These are phyloP conservation scores for Leptoclinus maculatus DNA, from an alignment of 2,797 vertebrate genomes.

Conservation along the genomic window DNA sequence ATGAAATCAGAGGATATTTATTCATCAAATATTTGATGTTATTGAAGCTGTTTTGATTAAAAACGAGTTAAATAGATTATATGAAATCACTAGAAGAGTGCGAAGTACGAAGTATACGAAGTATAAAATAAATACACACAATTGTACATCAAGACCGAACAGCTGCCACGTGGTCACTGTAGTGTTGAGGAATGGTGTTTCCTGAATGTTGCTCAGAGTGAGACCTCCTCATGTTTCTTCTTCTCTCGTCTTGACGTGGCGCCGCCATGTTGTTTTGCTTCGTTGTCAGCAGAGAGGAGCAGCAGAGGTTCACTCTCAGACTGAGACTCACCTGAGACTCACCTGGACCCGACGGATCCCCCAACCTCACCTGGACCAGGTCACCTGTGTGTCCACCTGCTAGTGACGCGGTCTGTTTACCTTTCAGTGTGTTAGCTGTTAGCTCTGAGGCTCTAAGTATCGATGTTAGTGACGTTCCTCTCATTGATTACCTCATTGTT, in stretches of 20 bases:
- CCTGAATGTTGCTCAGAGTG: conserved; percentile 45
- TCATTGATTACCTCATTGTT: no score
- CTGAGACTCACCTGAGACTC: neutral
- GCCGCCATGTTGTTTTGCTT: conserved; percentile 79
- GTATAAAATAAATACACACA: no score
- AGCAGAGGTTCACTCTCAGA: neutral
- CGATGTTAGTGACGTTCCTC: neutral
- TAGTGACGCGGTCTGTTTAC: neutral
- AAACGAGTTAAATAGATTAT: no score
- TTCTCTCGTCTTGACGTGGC: conserved; percentile 73
- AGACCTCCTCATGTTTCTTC: neutral
- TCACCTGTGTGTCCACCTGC: neutral
- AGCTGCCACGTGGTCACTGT: neutral
- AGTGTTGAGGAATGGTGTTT: neutral
- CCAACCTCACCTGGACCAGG: conserved; percentile 17
- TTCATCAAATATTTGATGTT: no score
- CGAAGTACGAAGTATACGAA: no score
- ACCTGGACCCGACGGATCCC: conserved; percentile 5
- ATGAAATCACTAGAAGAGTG: no score
- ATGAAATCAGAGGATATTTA: no score
- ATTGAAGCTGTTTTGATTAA: no score
- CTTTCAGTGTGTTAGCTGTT: neutral
- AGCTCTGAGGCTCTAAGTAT: neutral
- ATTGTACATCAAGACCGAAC: no score
- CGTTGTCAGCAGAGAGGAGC: conserved; percentile 65